Base-by-base conservation (phyloP, 2,113 vertebrate genomes). In the Oophaga pumilio region DNA sequence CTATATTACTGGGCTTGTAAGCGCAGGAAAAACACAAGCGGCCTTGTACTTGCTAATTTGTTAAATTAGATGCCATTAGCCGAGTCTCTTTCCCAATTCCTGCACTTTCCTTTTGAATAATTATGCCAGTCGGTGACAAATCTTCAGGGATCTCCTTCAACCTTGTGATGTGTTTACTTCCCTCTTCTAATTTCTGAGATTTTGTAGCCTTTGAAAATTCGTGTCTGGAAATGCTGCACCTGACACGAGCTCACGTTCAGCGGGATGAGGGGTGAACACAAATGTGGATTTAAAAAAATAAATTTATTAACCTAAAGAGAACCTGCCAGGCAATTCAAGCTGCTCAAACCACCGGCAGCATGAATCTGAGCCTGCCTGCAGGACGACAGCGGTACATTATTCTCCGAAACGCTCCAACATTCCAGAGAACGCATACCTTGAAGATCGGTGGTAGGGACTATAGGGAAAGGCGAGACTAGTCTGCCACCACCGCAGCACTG, bases 41-140 rank as follows among this genome's bases (percentile, higher is more conserved):
- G 57, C 43, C 84, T 49, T 86, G 85, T 79, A 64, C 76, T 66
- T 57, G 76, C 76, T 86, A 86, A 79, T 86, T 86, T 86, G 76
- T 86, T 69, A 79, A 78, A 79, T 86, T 79, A 80, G 84, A 85
- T 85, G 49, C 85, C 62, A 86, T 86, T 86, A 86, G 60, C 85
- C 9, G 76, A 26, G 76, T 57, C 76, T 69, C 76, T 50, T 69
- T 78, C 74, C 76, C 76, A 69, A 57, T 77, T 57, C 76, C 76
- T 56, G 74, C 50, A 10, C 43, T 86, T 85, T 86, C 85, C 50
- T 69, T 86, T 62, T 80, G n/a, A 79, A 86, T 86, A 86, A 79
- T 77, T 68, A 33, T 68, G 76, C 43, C 60, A 79, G 56, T 80
- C 7, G n/a, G 62, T 80, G 62, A 80, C 76, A 86, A 79, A 57